These are phyloP conservation scores for Dreissena rostriformis DNA, from an alignment of 1,140 invertebrate genomes.

Conservation along the genomic window DNA sequence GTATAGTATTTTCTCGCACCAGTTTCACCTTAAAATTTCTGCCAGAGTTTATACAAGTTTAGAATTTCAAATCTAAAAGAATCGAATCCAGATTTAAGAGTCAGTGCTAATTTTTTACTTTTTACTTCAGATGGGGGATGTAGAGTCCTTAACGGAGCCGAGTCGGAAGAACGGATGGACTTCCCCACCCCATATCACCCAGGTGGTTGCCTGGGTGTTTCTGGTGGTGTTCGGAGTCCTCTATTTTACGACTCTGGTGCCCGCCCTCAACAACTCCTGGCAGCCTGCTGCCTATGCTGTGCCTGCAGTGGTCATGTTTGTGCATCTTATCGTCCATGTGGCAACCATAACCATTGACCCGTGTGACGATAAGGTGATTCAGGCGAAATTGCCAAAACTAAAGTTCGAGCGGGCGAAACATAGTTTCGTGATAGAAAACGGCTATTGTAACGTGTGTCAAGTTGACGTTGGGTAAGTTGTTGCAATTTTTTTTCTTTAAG, in stretches of 20 bases:
- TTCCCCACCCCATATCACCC: slow-evolving; percentile 94
- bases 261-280: slow-evolving; percentile 84
- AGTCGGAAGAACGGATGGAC: no score
- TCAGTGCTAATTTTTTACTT: no score
- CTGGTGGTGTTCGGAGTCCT: slow-evolving; percentile 87
- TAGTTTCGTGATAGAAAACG: slow-evolving; percentile 96
- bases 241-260: slow-evolving; percentile 89
- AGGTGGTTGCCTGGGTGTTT: slow-evolving; percentile 92
- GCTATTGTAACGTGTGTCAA: slow-evolving; percentile 96
- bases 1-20: no score
- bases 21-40: no score
- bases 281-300: slow-evolving; percentile 81
- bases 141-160: slow-evolving; percentile 26
- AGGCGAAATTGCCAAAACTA: slow-evolving; percentile 69
- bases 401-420: slow-evolving; percentile 92
- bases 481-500: no score
- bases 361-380: slow-evolving; percentile 85
- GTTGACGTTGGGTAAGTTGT: slow-evolving; percentile 87
- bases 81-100: no score
- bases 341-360: slow-evolving; percentile 92
- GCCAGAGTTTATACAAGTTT: no score
- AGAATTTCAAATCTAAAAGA: no score
- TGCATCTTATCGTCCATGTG: slow-evolving; percentile 89
- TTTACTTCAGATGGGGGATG: slow-evolving; percentile 36
- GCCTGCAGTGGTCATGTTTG: slow-evolving; percentile 84